Evolutionary conservation across 2,888 invertebrate species (phyloP), one percentile per base, ranked within the genome.

Genomic region (Orthosia gothica): DNA sequence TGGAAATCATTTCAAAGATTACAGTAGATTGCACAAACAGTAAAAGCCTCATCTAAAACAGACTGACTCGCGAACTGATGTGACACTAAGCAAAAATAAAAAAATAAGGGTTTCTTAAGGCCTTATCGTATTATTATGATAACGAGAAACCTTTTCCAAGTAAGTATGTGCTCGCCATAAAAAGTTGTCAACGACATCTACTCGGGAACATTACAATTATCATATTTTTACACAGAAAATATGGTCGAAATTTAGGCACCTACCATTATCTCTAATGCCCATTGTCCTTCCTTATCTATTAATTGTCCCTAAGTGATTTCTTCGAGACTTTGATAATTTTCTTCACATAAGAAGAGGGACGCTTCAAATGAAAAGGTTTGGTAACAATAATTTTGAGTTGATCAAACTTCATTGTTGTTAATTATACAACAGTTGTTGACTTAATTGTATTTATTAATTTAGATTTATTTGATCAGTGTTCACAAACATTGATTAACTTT

Each of bases 121-220:
- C 79, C 79, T 85, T 70, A 85, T 82, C 70, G 85, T 79, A 87
- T 87, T 85, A 87, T 85, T 87, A 85, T 87, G 85, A 79, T 87
- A 87, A 85, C 76, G 72, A 87, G 70, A 76, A 82, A 87, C 76
- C 74, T 84, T 82, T 81, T 67, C 74, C 55, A 74, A 77, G 67
- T 61, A 79, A 84, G 69, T 70, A 70, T 76, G 82, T 82, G 76
- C 69, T 76, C 15, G 23, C 82, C 76, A 81, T 81, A 81, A 82
- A 84, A 84, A 82, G 66, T 81, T 81, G 82, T 76, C 82, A 76
- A 84, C 72, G 82, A 72, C 76, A 65, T 84, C 63, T 62, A 69
- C 62, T 81, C 26, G 18, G 70, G 40, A 54, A 81, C 69, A 70
- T 84, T 68, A 83, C 68, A 84, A 81, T 81, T 81, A 80, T 80